Conservation (phyloP, 1,140 invertebrate species). For the Drosophila hydei region DNA sequence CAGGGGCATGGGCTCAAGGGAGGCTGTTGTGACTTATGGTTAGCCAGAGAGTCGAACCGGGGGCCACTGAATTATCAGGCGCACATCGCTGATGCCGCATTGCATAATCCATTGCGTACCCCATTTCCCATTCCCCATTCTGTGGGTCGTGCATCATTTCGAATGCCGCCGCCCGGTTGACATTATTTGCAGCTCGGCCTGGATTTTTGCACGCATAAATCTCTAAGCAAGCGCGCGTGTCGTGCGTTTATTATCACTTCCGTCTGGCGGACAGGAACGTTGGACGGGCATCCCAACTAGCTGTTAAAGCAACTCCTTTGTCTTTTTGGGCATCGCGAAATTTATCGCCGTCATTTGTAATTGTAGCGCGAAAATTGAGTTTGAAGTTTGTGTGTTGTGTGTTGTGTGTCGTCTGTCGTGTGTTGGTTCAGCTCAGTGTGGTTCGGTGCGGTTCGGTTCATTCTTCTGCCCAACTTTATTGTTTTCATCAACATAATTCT, state of each 20-base stretch:
- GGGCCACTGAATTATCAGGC: conserved; percentile 47
- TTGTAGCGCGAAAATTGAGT: conserved; percentile 81
- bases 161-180: conserved; percentile 56
- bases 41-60: conserved; percentile 42
- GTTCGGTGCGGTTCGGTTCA: conserved; percentile 14
- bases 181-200: conserved; percentile 72
- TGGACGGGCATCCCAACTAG: conserved; percentile 47
- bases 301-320: conserved; percentile 55
- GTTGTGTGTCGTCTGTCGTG: conserved; percentile 21
- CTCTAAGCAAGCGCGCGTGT: conserved; percentile 80
- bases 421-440: background rate
- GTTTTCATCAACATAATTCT: conserved; percentile 80
- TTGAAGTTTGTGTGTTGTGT: conserved; percentile 61
- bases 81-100: conserved; percentile 55
- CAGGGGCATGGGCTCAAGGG: background rate
- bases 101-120: conserved; percentile 63
- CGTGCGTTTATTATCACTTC: conserved; percentile 79
- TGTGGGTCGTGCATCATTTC: conserved; percentile 70
- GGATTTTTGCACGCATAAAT: conserved; percentile 76
- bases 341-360: conserved; percentile 81
- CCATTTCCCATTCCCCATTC: conserved; percentile 9
- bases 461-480: conserved; percentile 48
- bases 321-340: conserved; percentile 60
- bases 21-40: conserved; percentile 65
- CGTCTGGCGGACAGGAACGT: conserved; percentile 52